These are phyloP conservation scores for Acleris holmiana DNA, from an alignment of 2,888 invertebrate species.

Conservation along the genomic window DNA sequence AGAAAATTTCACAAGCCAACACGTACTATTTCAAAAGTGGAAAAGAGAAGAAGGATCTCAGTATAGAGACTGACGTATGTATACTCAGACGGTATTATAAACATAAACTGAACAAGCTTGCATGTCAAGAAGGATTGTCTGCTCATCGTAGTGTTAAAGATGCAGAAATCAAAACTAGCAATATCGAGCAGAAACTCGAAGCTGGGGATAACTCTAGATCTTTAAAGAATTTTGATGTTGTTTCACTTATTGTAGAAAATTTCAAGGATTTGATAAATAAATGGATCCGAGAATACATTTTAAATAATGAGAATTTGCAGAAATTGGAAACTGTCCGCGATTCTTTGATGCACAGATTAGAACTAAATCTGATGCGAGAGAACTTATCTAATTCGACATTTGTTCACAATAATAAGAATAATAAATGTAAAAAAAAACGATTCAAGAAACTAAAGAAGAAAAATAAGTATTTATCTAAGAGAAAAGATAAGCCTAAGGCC, in stretches of 20 bases:
- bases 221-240: conserved; percentile 51
- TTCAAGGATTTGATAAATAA: conserved; percentile 59
- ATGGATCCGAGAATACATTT: conserved; percentile 62
- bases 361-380: conserved; percentile 44
- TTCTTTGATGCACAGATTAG: conserved; percentile 56
- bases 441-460: background rate
- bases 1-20: conserved; percentile 49
- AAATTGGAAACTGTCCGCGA: conserved; percentile 61
- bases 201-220: conserved; percentile 25
- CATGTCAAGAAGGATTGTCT: conserved; percentile 45
- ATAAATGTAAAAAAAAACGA: background rate
- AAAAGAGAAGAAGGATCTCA: conserved; percentile 64
- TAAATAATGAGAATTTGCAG: conserved; percentile 55
- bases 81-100: conserved; percentile 61
- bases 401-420: conserved; percentile 47
- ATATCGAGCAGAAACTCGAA: conserved; percentile 48
- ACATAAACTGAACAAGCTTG: conserved; percentile 53
- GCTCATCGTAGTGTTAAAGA: conserved; percentile 53
- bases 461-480: background rate
- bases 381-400: conserved; percentile 60
- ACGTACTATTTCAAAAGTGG: conserved; percentile 49
- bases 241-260: conserved; percentile 62
- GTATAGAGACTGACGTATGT: conserved; percentile 71
- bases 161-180: conserved; percentile 58
- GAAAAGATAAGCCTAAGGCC: background rate